phyloP scores from a whole-genome alignment of 2,888 invertebrate genomes.

The Micoletzkya japonica region DNA sequence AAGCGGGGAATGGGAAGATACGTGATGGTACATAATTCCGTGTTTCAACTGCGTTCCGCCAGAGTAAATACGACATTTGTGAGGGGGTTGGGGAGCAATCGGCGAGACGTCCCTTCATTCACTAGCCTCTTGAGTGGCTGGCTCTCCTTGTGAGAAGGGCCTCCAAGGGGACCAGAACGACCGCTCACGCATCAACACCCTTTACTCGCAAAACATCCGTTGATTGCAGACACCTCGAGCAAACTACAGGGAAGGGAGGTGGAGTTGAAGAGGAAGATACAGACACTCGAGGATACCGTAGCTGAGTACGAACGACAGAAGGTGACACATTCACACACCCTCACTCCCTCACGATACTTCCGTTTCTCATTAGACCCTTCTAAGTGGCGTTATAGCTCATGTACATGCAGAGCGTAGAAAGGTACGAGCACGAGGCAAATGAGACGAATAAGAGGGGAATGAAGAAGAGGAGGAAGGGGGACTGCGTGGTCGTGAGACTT shows the following conservation, averaged over 20 bases:
- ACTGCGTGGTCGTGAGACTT: neutral
- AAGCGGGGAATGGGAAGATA: neutral
- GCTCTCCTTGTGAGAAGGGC: no score
- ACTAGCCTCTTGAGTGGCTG: neutral
- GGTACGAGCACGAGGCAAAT: neutral
- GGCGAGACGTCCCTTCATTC: neutral
- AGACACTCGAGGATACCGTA: conserved; percentile 63
- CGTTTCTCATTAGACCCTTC: neutral
- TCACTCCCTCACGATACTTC: neutral
- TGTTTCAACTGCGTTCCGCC: neutral
- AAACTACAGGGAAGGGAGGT: conserved; percentile 43
- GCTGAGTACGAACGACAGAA: conserved; percentile 64
- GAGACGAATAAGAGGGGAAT: neutral
- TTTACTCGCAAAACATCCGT: neutral
- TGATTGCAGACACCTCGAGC: neutral
- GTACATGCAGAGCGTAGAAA: neutral
- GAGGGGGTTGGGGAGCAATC: neutral
- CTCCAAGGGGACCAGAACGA: neutral
- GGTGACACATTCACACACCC: neutral
- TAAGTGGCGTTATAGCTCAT: neutral
- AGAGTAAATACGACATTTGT: neutral
- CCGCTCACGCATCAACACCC: no score
- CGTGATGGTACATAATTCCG: neutral
- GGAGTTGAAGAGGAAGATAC: conserved; percentile 61
- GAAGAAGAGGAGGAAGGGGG: neutral